Evolutionary conservation across 1,140 invertebrate species (phyloP).

Genomic region (Chrysopa pallens): DNA sequence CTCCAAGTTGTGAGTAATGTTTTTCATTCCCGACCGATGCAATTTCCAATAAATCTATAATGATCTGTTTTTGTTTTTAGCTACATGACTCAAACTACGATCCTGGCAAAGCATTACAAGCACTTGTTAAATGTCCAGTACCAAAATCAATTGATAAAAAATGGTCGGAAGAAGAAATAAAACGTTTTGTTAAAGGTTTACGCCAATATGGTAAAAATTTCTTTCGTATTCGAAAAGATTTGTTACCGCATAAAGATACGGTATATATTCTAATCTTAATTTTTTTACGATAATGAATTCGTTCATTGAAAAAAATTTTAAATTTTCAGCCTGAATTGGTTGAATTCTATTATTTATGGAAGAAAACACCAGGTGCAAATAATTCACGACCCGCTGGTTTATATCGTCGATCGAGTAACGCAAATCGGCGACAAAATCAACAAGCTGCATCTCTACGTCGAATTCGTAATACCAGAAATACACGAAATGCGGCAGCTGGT

Average conservation of each 20-base stretch:
- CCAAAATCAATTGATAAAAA: slow-evolving; percentile 94
- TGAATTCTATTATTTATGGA: slow-evolving; percentile 99
- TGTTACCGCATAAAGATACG: slow-evolving; percentile 91
- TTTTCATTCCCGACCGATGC: too few species aligned
- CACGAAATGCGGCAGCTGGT: slow-evolving; percentile 27
- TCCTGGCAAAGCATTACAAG: slow-evolving; percentile 85
- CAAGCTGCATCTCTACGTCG: slow-evolving; percentile 57
- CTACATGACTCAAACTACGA: slow-evolving; percentile 90
- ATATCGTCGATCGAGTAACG: slow-evolving; percentile 43
- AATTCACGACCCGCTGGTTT: slow-evolving; percentile 55
- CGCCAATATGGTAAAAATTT: slow-evolving; percentile 98
- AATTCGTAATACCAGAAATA: slow-evolving; percentile 64
- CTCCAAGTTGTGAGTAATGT: slow-evolving; percentile 59
- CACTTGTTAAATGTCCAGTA: slow-evolving; percentile 89
- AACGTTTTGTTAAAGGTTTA: slow-evolving; percentile 95
- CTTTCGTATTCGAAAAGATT: slow-evolving; percentile 90
- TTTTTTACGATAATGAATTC: not conserved
- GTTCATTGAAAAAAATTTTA: not conserved
- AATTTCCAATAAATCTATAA: too few species aligned
- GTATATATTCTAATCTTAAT: slow-evolving; percentile 21
- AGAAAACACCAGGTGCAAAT: slow-evolving; percentile 97
- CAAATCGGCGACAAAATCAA: slow-evolving; percentile 37
- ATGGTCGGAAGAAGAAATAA: slow-evolving; percentile 94
- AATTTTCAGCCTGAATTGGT: slow-evolving; percentile 71
- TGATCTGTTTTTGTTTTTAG: slow-evolving; percentile 19